Evolutionary conservation across 2,113 vertebrate species (phyloP).

Genomic region (Triplophysa dalaica): DNA sequence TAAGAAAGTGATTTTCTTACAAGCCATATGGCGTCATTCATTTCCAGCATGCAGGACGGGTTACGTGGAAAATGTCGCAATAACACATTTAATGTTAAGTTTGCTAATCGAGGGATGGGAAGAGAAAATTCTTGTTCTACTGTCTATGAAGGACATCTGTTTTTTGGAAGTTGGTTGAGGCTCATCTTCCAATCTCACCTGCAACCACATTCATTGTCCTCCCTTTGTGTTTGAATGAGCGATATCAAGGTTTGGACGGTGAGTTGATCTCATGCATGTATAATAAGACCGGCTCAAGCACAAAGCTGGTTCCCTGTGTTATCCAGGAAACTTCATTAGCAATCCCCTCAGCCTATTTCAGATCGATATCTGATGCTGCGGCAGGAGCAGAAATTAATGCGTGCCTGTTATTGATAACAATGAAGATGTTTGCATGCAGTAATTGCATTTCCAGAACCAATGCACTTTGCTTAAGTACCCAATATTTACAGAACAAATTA

Average conservation of each 20-base stretch:
- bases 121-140: neutral
- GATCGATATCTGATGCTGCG: slow-evolving; percentile 67
- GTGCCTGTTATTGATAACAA: slow-evolving; percentile 71
- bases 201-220: neutral
- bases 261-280: neutral
- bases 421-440: slow-evolving; percentile 76
- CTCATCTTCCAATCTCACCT: neutral
- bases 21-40: too few relatives aligned
- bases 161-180: neutral
- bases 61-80: too few relatives aligned
- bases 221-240: neutral
- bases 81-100: too few relatives aligned
- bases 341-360: slow-evolving; percentile 71
- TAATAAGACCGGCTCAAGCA: slow-evolving; percentile 39
- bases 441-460: slow-evolving; percentile 74
- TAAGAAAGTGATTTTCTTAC: too few relatives aligned
- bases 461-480: slow-evolving; percentile 70
- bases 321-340: slow-evolving; percentile 71
- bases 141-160: neutral
- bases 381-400: slow-evolving; percentile 65
- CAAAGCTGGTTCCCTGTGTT: slow-evolving; percentile 60
- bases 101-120: too few relatives aligned
- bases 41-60: too few relatives aligned
- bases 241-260: neutral
- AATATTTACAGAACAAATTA: slow-evolving; percentile 78